Evolutionary conservation across 2,113 vertebrate genomes (phyloP), one percentile per base, ranked within the genome.

Genomic region (Agapornis roseicollis): DNA sequence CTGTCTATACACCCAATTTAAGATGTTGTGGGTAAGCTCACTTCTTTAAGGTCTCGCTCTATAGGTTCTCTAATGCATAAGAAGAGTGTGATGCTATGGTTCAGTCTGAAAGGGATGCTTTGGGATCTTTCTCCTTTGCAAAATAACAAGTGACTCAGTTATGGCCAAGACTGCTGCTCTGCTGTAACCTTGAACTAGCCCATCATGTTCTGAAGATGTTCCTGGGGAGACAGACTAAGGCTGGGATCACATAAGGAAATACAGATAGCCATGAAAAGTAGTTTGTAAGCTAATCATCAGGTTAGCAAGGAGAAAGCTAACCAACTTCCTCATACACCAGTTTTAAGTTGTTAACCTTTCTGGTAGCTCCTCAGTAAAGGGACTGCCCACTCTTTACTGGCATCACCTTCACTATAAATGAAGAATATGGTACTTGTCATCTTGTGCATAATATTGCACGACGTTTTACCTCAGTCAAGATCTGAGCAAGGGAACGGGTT

Each of bases 1-100:
- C 84, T 9, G 1, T 66, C 42, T 72, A 20, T 44, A 35, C 24
- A 13, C 0, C 0, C 50, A 56, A 44, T 9, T 11, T 79, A 28
- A 37, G 22, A 37, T 53, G 73, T 47, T 78, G 73, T n/a, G 14
- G 18, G 41, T 5, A 17, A 60, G 39, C 41, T n/a, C 13, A 39
- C n/a, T 86, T 73, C 5, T 39, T 3, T 17, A 65, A 63, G 41
- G 73, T 29, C 60, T 49, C 50, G 22, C 44, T 47, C 46, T 47
- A 10, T 37, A 44, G 28, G 33, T 66, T 58, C 46, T 56, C 8
- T 49, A 37, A 49, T 3, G 31, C 27, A 9, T 17, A 46, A 46
- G 17, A 82, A 46, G 35, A 49, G 25, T 24, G 6, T 0, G 3
- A 46, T 64, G 47, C n/a, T 28, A 6, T 17, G 22, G 22, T 89